Evolutionary conservation across 2,888 invertebrate genomes (phyloP).

Genomic region (Sipha maydis): DNA sequence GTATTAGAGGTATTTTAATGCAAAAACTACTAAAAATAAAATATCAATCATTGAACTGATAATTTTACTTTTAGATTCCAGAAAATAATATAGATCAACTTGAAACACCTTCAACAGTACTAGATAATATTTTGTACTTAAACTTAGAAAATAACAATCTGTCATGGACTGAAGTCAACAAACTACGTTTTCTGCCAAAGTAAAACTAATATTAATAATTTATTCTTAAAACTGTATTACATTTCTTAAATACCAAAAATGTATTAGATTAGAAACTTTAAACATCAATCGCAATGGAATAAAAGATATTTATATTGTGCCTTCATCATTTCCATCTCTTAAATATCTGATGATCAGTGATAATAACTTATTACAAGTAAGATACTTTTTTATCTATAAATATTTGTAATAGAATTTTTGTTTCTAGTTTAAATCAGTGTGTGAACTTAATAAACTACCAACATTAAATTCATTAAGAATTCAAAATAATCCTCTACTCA

Average conservation of each 20-base stretch:
- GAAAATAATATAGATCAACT: constrained; percentile 44
- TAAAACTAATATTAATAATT: constrained; percentile 20
- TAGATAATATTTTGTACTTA: constrained; percentile 20
- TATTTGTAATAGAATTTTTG: not conserved
- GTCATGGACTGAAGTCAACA: constrained; percentile 54
- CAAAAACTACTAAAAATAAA: not conserved
- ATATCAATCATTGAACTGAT: not conserved
- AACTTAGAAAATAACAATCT: constrained; percentile 54
- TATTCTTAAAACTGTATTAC: not conserved
- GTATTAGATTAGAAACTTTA: constrained; percentile 48
- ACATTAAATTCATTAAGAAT: constrained; percentile 42
- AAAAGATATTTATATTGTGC: constrained; percentile 33
- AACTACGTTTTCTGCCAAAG: constrained; percentile 40
- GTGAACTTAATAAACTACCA: constrained; percentile 48
- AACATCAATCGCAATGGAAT: constrained; percentile 52
- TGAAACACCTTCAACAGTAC: not conserved
- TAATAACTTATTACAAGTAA: constrained; percentile 45
- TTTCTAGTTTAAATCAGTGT: constrained; percentile 36
- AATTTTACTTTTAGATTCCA: constrained; percentile 29
- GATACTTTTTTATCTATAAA: not conserved
- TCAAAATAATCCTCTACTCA: constrained; percentile 56
- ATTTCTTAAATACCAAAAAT: not conserved
- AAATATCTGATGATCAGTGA: constrained; percentile 54
- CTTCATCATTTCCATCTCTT: constrained; percentile 36
- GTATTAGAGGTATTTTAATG: constrained; percentile 35